Percentiles rank a stretch among this genome's conserved stretches.
Conservation (phyloP, 2,888 invertebrate species). For the Erebia palarica region DNA sequence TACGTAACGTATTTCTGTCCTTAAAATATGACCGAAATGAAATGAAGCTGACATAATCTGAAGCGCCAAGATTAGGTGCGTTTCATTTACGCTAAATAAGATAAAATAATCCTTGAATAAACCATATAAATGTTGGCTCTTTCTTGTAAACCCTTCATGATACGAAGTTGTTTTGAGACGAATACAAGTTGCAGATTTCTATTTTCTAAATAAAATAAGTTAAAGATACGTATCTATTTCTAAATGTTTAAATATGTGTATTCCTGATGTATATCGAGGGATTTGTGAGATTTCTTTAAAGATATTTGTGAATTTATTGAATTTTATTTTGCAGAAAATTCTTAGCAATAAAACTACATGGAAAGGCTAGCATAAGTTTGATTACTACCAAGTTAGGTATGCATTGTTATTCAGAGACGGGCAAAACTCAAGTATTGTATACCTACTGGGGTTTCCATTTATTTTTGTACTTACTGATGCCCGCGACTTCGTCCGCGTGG, state of each 20-base stretch:
- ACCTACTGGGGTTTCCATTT: neutral
- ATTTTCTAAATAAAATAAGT: neutral
- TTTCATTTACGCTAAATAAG: constrained; percentile 9
- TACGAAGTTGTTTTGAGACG: neutral
- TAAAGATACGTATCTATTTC: neutral
- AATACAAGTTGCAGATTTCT: neutral
- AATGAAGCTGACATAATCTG: neutral
- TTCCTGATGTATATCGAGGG: neutral
- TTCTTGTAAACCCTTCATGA: neutral
- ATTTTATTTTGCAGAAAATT: constrained; percentile 4
- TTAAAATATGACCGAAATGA: neutral
- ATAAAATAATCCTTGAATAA: neutral
- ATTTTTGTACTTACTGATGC: too few species aligned
- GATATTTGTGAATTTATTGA: neutral
- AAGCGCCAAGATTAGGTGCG: neutral
- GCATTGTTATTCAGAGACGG: constrained; percentile 7
- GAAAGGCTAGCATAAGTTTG: neutral
- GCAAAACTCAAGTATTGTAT: neutral
- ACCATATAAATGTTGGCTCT: neutral
- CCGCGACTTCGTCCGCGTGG: too few species aligned
- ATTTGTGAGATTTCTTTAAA: neutral
- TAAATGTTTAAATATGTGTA: neutral
- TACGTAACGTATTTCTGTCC: too few species aligned
- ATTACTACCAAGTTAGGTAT: neutral
- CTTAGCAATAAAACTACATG: neutral